Evolutionary conservation across 2,113 vertebrate genomes (phyloP).

Genomic region (Saccopteryx leptura): DNA sequence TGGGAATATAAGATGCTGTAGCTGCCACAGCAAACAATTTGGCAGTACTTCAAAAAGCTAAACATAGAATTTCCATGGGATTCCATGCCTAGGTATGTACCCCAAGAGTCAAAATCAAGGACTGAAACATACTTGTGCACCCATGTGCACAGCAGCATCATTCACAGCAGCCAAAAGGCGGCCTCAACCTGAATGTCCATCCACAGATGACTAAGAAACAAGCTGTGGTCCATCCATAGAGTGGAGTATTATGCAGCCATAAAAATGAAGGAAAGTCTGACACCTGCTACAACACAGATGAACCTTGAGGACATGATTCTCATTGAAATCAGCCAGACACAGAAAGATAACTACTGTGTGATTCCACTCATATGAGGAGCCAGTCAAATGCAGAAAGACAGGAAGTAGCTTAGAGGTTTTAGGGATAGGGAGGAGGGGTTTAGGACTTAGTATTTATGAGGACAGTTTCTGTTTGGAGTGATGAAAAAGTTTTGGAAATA

Average conservation of each 20-base stretch:
- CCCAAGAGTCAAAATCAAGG: not conserved
- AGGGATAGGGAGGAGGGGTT: fast-evolving
- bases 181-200: fast-evolving
- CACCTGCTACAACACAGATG: fast-evolving
- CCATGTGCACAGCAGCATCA: fast-evolving
- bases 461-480: not conserved
- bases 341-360: fast-evolving
- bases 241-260: not conserved
- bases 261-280: not conserved
- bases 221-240: fast-evolving
- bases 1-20: not conserved
- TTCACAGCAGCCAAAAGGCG: not conserved
- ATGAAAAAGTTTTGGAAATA: not conserved
- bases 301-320: fast-evolving
- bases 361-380: fast-evolving
- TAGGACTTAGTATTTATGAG: fast-evolving
- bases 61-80: not conserved
- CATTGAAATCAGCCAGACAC: not conserved
- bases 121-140: fast-evolving
- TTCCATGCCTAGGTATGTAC: not conserved
- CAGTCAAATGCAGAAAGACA: fast-evolving
- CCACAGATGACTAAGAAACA: fast-evolving
- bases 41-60: not conserved
- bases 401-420: not conserved
- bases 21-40: not conserved